Percentiles rank a stretch among this genome's conserved stretches.
Evolutionary conservation across 2,888 invertebrate genomes (phyloP).

Genomic region (Drosophila limbata): DNA sequence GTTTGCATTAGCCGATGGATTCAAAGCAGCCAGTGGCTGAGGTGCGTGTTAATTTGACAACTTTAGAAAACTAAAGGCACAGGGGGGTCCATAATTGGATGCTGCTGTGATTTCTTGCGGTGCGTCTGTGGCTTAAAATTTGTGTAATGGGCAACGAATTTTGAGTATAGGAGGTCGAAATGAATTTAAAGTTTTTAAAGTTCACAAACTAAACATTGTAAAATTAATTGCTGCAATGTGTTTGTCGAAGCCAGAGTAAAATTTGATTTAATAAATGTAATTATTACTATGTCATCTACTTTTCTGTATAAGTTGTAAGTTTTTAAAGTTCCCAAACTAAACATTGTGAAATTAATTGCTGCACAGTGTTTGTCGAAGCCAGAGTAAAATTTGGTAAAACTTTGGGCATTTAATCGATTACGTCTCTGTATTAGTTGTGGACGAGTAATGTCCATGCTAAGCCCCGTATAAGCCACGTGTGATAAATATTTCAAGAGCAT

Average conservation of each 20-base stretch:
- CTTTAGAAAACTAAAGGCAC: constrained; percentile 35
- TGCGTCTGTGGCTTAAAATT: constrained; percentile 45
- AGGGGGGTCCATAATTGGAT: constrained; percentile 65
- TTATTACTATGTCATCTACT: background rate
- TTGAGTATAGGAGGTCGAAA: background rate
- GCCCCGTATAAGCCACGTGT: constrained; percentile 40
- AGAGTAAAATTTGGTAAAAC: background rate
- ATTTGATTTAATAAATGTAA: background rate
- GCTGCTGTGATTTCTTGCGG: constrained; percentile 70
- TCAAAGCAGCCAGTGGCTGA: constrained; percentile 24
- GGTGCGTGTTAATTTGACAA: constrained; percentile 77
- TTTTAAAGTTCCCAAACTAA: constrained; percentile 16
- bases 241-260: background rate
- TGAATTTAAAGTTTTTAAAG: constrained; percentile 25
- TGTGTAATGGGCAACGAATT: constrained; percentile 12
- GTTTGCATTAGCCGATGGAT: constrained; percentile 57
- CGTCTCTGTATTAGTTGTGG: background rate
- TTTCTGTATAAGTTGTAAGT: constrained; percentile 6
- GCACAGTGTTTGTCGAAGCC: background rate
- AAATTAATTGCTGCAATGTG: constrained; percentile 36
- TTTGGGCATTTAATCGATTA: too few species aligned
- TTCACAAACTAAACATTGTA: constrained; percentile 9
- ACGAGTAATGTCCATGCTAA: constrained; percentile 36
- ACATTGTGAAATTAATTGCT: constrained; percentile 33
- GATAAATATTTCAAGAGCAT: constrained; percentile 42